Base-by-base conservation (phyloP, 2,797 vertebrate genomes). In the Xyrichtys novacula region DNA sequence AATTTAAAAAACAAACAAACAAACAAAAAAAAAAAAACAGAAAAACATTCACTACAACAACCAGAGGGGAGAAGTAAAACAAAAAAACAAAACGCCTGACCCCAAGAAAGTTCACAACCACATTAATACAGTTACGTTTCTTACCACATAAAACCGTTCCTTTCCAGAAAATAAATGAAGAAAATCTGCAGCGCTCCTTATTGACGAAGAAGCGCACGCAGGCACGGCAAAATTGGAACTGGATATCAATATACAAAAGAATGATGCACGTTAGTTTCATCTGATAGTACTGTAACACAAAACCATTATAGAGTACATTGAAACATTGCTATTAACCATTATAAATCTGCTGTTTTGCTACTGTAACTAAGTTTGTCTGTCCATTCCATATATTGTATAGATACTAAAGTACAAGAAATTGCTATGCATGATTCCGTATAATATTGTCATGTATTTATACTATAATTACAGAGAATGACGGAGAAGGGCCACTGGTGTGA, bases 311-410 rank as follows among this genome's bases (percentile, higher is more conserved):
- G 91, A 91, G 91, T 91, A 93, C 92, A 93, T 79, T 88, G 90
- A 92, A 91, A 92, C 89, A 91, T 91, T 92, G 89, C 86, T 92
- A 92, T 88, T 92, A 91, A 89, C 89, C 85, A 87, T 94, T 93
- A 93, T 92, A 93, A 93, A 93, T 93, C 91, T 89, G 91, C 71
- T 94, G 93, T 85, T 92, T 94, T 95, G 94, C 94, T 95, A 95
- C 93, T 93, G 93, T 93, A 93, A 94, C 94, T 95, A 95, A 92
- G 90, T 95, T 94, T 94, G 93, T 94, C 88, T 94, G 93, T 93
- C 93, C 94, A 95, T 95, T 95, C 94, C 93, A 90, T 95, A 95
- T 94, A 94, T 90, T 94, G 92, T 94, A 93, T 94, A 94, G 92
- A 94, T 94, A 94, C 91, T 93, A 91, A 94, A 93, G 89, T 93